Evolutionary conservation across 2,888 invertebrate genomes (phyloP).

Genomic region (Hemaris fuciformis): DNA sequence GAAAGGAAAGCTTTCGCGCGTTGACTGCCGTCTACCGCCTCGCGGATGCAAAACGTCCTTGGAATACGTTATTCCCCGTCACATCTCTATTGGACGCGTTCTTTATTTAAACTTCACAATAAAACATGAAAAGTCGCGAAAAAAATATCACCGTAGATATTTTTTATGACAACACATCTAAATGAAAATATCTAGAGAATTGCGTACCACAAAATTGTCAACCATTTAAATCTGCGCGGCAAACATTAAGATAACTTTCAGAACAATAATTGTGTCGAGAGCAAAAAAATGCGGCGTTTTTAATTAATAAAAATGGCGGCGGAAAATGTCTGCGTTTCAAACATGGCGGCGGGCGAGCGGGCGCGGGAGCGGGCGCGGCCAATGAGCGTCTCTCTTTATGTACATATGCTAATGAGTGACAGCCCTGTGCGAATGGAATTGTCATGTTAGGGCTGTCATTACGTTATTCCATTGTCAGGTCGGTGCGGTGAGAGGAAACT

Average conservation of each 20-base stretch:
- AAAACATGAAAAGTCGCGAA: conserved; percentile 9
- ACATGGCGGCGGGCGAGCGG: conserved; percentile 62
- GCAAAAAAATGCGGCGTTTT: conserved; percentile 49
- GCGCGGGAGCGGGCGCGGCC: conserved; percentile 49
- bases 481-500: conserved; percentile 46
- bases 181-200: conserved; percentile 9
- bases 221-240: conserved; percentile 33
- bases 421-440: conserved; percentile 75
- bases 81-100: conserved; percentile 38
- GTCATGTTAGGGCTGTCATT: conserved; percentile 76
- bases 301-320: conserved; percentile 75
- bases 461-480: conserved; percentile 53
- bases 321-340: conserved; percentile 64
- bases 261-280: conserved; percentile 44
- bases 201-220: conserved; percentile 26
- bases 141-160: neutral
- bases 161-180: conserved; percentile 7
- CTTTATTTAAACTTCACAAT: conserved; percentile 28
- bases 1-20: conserved; percentile 57
- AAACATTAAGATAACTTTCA: conserved; percentile 52
- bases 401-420: conserved; percentile 79
- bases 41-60: conserved; percentile 52
- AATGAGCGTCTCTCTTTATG: conserved; percentile 66
- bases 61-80: conserved; percentile 60
- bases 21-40: conserved; percentile 46